Evolutionary conservation across 1,140 invertebrate species (phyloP).

Genomic region (Acyrthosiphon pisum): DNA sequence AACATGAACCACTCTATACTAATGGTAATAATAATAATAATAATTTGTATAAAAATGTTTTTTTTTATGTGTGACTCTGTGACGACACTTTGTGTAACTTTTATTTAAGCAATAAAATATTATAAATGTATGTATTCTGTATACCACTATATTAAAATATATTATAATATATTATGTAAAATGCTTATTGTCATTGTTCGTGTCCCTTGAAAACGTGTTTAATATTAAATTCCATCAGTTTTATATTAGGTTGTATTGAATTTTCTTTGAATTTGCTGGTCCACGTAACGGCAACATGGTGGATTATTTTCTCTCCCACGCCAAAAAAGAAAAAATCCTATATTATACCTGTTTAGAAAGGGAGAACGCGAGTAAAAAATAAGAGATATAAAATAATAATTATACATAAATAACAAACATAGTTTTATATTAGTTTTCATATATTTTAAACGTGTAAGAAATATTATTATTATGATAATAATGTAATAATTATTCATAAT

Average conservation of each 20-base stretch:
- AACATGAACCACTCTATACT: too few species aligned
- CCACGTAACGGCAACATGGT: not conserved
- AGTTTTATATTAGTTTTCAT: not conserved
- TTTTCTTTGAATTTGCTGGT: not conserved
- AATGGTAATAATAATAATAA: too few species aligned
- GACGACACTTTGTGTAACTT: not conserved
- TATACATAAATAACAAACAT: not conserved
- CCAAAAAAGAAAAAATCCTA: not conserved
- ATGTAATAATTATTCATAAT: conserved; percentile 9
- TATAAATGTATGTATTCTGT: not conserved
- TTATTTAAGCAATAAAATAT: not conserved
- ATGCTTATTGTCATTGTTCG: not conserved
- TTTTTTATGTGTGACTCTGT: not conserved
- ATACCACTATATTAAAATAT: not conserved
- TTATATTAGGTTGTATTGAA: not conserved
- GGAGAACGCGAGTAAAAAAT: not conserved
- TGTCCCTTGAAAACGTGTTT: not conserved
- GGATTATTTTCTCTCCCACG: not conserved
- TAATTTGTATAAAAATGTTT: too few species aligned
- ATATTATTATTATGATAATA: not conserved
- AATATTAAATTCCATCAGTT: not conserved
- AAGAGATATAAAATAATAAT: not conserved
- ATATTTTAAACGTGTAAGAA: not conserved
- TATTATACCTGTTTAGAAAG: not conserved
- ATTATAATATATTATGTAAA: not conserved